Percentiles rank a stretch among this genome's conserved stretches.
These are phyloP conservation scores for Capitella teleta DNA, from an alignment of 1,140 invertebrate genomes.

Conservation along the genomic window DNA sequence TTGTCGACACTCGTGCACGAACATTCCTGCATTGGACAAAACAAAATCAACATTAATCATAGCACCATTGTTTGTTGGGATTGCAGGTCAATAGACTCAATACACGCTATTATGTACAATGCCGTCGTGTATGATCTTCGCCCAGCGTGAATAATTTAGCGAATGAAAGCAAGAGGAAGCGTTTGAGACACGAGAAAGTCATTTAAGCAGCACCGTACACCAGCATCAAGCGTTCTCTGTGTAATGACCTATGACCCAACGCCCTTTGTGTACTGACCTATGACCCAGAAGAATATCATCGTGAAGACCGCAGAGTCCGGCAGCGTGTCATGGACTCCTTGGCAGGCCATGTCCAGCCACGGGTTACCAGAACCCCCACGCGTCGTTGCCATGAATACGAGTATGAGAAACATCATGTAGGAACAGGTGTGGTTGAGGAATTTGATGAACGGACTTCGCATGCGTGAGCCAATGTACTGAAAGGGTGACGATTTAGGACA, in stretches of 20 bases:
- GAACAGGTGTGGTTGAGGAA: slow-evolving; percentile 84
- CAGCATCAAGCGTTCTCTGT: not conserved
- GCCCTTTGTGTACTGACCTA: slow-evolving; percentile 51
- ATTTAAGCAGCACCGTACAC: too few species aligned
- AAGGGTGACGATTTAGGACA: not conserved
- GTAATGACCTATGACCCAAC: not conserved
- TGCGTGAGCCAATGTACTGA: slow-evolving; percentile 58
- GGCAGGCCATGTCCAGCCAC: slow-evolving; percentile 5
- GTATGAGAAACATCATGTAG: slow-evolving; percentile 72
- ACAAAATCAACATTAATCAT: not conserved
- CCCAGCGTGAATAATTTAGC: too few species aligned
- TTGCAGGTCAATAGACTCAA: too few species aligned
- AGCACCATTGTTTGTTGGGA: not conserved
- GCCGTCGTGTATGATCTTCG: too few species aligned
- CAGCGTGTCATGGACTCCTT: slow-evolving; percentile 25
- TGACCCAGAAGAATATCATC: slow-evolving; percentile 67
- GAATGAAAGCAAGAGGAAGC: too few species aligned
- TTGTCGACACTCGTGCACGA: slow-evolving; percentile 74
- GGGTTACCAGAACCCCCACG: slow-evolving; percentile 8
- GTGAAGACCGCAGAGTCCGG: slow-evolving; percentile 70
- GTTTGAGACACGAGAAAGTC: too few species aligned
- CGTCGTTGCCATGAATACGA: slow-evolving; percentile 19
- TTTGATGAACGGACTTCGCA: slow-evolving; percentile 88
- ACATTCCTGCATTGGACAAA: slow-evolving; percentile 55
- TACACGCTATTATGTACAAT: too few species aligned